Evolutionary conservation across 2,888 invertebrate genomes (phyloP).

Genomic region (Napeogenes sylphis): DNA sequence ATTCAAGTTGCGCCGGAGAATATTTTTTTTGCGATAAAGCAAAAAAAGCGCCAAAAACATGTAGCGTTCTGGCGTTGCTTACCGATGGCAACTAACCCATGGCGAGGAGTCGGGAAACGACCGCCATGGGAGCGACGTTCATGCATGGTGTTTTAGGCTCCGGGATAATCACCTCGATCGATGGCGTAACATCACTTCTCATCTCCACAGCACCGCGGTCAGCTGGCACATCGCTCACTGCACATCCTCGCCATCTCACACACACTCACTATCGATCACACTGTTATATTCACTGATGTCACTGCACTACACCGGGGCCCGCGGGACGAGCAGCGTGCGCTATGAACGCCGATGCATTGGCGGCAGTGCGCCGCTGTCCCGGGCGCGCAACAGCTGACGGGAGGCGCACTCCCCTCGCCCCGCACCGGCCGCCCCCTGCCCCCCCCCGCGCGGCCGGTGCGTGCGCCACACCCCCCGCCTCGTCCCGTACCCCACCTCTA

Average conservation of each 20-base stretch:
- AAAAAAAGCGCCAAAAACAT: conserved; percentile 53
- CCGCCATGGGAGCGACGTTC: conserved; percentile 44
- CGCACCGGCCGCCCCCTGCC: conserved; percentile 38
- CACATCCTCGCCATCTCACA: conserved; percentile 65
- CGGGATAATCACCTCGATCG: conserved; percentile 77
- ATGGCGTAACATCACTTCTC: conserved; percentile 74
- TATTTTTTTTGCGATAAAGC: conserved; percentile 40
- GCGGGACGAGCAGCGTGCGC: conserved; percentile 60
- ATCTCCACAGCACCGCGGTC: conserved; percentile 66
- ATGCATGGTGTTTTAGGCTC: conserved; percentile 64
- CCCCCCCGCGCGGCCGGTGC: conserved; percentile 57
- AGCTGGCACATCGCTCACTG: conserved; percentile 57
- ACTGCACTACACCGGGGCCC: conserved; percentile 51
- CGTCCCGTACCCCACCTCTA: conserved; percentile 68
- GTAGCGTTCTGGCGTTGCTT: conserved; percentile 49
- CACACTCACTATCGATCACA: conserved; percentile 53
- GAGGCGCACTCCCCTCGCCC: conserved; percentile 66
- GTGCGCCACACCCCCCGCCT: conserved; percentile 59
- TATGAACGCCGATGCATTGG: conserved; percentile 74
- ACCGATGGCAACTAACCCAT: conserved; percentile 52
- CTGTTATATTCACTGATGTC: conserved; percentile 38
- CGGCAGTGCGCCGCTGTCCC: conserved; percentile 66
- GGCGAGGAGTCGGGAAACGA: conserved; percentile 41
- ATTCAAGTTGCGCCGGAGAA: conserved; percentile 36
- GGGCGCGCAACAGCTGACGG: conserved; percentile 77